Evolutionary conservation across 35 echinoderm and acorn worm genomes (phyloP), one percentile per base, ranked within the genome.

Genomic region (Apostichopus parvimensis): DNA sequence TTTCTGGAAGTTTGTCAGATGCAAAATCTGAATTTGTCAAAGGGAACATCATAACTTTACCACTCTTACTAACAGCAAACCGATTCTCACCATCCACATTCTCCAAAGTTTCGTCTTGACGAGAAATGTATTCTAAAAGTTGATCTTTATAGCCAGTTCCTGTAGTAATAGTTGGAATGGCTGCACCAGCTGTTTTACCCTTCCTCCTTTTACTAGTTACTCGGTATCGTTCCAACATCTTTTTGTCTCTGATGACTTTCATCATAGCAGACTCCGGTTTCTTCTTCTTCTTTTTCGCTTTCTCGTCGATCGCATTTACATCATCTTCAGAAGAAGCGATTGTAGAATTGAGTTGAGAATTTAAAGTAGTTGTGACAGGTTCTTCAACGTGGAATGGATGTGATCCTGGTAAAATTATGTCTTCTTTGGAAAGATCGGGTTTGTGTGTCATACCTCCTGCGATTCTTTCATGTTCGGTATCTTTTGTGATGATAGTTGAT

Each of bases 21-120:
- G 17, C 8, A 56, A 20, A 8, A 59, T 58, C 22, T 22, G 21
- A 60, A 59, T 59, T 23, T n/a, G 18, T 84, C 86, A 88, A 54
- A 9, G 86, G 86, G 64, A 88, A 88, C 57, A 88, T 88, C 57
- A 88, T 66, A 15, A 88, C 86, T 18, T 88, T 88, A 5, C 86
- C 86, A 71, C 24, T 88, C 25, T 88, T 72, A 55, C 86, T 88
- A 64, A 88, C 86, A 72, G 86, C 86, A 88, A 88, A 88, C 28
- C 72, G 61, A 11, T 52, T 15, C 14, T n/a, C 55, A 22, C 26
- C n/a, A 68, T 73, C 52, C 13, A 60, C 68, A 21, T 18, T 52
- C 64, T 88, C 86, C 60, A 21, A 88, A 5, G 86, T 88, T 53
- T 88, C 86, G 52, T 88, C 86, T 24, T 88, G 86, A 1, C 86